Conservation (phyloP, 2,113 vertebrate species). For the Hippocampus abdominalis region DNA sequence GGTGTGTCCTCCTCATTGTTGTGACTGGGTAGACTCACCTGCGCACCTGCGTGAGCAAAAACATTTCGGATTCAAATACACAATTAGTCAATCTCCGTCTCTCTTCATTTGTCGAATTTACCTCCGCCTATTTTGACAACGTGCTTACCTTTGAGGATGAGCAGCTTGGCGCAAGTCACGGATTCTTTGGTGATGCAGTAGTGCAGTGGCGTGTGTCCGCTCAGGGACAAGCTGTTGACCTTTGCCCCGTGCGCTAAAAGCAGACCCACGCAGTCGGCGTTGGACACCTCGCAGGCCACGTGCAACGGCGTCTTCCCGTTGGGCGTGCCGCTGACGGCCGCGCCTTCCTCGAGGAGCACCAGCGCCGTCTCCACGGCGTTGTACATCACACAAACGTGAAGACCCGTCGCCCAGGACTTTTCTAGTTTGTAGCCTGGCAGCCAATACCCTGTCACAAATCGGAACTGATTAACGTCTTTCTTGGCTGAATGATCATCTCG, state of each 20-base stretch:
- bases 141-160: slow-evolving; percentile 81
- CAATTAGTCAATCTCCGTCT: no score
- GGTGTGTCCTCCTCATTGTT: slow-evolving; percentile 85
- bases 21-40: slow-evolving; percentile 79
- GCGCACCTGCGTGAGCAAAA: slow-evolving; percentile 74
- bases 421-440: slow-evolving; percentile 90
- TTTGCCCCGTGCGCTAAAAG: slow-evolving; percentile 82
- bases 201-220: slow-evolving; percentile 85
- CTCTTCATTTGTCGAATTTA: background rate
- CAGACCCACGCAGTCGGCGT: slow-evolving; percentile 78
- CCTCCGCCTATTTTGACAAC: background rate
- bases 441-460: slow-evolving; percentile 83
- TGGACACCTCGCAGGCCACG: slow-evolving; percentile 82
- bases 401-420: slow-evolving; percentile 88
- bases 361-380: slow-evolving; percentile 82
- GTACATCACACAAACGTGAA: slow-evolving; percentile 88
- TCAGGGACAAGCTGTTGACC: slow-evolving; percentile 82
- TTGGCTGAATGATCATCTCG: no score
- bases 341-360: slow-evolving; percentile 82
- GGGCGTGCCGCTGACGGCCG: slow-evolving; percentile 83
- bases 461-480: background rate
- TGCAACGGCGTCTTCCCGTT: slow-evolving; percentile 97
- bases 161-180: slow-evolving; percentile 82
- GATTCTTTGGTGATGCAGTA: slow-evolving; percentile 82
- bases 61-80: no score